Conservation (phyloP, 2,113 vertebrate genomes). For the Hymenochirus boettgeri region DNA sequence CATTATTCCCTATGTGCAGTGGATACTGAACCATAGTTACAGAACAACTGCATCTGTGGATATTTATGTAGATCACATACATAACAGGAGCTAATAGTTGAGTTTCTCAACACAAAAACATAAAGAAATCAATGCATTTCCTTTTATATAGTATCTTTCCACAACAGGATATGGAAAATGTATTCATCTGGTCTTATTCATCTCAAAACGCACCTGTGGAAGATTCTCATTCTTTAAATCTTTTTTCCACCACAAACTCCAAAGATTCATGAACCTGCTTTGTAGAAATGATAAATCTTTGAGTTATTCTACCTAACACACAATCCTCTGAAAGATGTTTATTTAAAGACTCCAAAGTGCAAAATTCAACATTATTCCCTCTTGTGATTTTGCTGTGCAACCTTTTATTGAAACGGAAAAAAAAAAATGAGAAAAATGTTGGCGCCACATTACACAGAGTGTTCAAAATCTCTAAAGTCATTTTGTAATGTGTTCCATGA, state of each 20-base stretch:
- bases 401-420: slow-evolving; percentile 4
- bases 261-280: background rate
- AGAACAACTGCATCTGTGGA: background rate
- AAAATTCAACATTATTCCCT: background rate
- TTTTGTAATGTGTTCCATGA: background rate
- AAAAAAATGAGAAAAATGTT: background rate
- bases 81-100: slow-evolving; percentile 1
- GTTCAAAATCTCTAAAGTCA: background rate
- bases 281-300: too few species aligned
- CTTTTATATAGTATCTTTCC: background rate
- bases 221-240: too few species aligned
- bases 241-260: background rate
- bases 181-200: too few species aligned
- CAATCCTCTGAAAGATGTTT: background rate
- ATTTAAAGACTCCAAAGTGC: background rate
- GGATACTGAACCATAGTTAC: slow-evolving; percentile 13
- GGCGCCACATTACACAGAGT: background rate
- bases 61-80: slow-evolving; percentile 6
- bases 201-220: too few species aligned
- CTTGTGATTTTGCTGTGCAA: background rate
- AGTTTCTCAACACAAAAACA: background rate
- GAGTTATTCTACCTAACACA: background rate
- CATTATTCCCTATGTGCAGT: slow-evolving; percentile 7
- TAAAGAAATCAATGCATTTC: background rate
- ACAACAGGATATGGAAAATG: background rate